These are phyloP conservation scores for Sinocyclocheilus rhinocerous DNA, from an alignment of 2,113 vertebrate genomes.

Conservation along the genomic window DNA sequence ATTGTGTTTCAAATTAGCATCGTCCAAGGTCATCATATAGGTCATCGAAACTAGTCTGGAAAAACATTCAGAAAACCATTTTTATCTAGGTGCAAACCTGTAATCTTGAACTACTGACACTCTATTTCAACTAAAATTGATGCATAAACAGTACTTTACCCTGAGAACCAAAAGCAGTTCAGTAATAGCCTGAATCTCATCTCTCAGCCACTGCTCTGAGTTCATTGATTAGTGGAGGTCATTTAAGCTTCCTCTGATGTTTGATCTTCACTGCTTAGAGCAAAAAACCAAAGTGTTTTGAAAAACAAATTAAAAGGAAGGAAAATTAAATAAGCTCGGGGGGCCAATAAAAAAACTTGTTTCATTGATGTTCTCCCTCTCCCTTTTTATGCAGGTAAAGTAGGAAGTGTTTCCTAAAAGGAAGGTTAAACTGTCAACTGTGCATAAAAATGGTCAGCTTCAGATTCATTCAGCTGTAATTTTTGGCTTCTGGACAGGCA, in stretches of 20 bases:
- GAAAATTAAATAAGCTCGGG: slow-evolving; percentile 42
- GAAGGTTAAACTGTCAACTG: slow-evolving; percentile 45
- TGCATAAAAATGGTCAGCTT: slow-evolving; percentile 16
- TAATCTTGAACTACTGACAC: not conserved
- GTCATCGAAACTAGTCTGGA: not conserved
- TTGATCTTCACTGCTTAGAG: slow-evolving; percentile 29
- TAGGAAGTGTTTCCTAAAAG: slow-evolving; percentile 43
- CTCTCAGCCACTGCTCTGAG: not conserved
- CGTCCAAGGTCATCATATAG: not conserved
- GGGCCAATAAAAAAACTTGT: slow-evolving; percentile 44
- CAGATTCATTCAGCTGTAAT: slow-evolving; percentile 35
- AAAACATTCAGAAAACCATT: not conserved
- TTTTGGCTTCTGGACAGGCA: slow-evolving; percentile 19
- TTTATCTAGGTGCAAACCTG: not conserved
- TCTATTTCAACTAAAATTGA: slow-evolving; percentile 1
- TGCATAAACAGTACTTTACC: not conserved
- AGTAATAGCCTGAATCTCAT: slow-evolving; percentile 22
- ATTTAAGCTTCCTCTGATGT: slow-evolving; percentile 34
- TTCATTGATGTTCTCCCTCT: slow-evolving; percentile 31
- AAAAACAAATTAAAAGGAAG: slow-evolving; percentile 46
- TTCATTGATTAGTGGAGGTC: slow-evolving; percentile 26
- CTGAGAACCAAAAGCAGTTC: not conserved
- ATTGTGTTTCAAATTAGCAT: not conserved
- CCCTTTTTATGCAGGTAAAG: slow-evolving; percentile 12
- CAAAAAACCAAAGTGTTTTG: not conserved